Evolutionary conservation across 1,140 invertebrate genomes (phyloP).

Genomic region (Drosophila orosa): DNA sequence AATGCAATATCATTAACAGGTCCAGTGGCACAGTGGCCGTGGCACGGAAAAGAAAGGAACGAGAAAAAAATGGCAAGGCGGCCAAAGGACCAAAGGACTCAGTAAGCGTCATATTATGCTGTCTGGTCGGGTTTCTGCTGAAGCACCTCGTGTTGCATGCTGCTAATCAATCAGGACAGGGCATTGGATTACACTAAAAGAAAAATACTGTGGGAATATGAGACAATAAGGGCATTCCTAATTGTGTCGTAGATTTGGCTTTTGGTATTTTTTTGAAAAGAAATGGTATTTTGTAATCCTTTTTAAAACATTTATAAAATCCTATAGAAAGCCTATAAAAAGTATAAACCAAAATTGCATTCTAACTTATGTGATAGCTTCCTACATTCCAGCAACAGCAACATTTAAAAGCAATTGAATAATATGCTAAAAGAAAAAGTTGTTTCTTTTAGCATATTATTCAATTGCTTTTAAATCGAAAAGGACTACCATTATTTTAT

Average conservation of each 20-base stretch:
- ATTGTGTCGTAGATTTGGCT: neutral
- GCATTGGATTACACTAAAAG: constrained; percentile 2
- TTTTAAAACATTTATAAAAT: too few relatives aligned
- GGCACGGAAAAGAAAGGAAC: constrained; percentile 55
- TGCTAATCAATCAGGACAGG: constrained; percentile 77
- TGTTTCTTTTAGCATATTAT: too few relatives aligned
- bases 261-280: neutral
- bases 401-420: too few relatives aligned
- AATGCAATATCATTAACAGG: constrained; percentile 48
- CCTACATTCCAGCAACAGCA: too few relatives aligned
- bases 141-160: constrained; percentile 80
- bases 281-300: neutral
- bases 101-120: constrained; percentile 71
- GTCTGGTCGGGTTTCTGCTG: constrained; percentile 66
- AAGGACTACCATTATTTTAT: neutral
- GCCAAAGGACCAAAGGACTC: constrained; percentile 39
- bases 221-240: neutral
- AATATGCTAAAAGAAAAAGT: too few relatives aligned
- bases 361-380: neutral
- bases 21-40: constrained; percentile 33
- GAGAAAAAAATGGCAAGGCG: constrained; percentile 3
- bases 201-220: neutral
- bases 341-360: too few relatives aligned
- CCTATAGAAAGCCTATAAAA: too few relatives aligned
- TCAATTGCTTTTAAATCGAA: neutral